phyloP scores from a whole-genome alignment of 2,113 vertebrate species.

The Apaloderma vittatum region DNA sequence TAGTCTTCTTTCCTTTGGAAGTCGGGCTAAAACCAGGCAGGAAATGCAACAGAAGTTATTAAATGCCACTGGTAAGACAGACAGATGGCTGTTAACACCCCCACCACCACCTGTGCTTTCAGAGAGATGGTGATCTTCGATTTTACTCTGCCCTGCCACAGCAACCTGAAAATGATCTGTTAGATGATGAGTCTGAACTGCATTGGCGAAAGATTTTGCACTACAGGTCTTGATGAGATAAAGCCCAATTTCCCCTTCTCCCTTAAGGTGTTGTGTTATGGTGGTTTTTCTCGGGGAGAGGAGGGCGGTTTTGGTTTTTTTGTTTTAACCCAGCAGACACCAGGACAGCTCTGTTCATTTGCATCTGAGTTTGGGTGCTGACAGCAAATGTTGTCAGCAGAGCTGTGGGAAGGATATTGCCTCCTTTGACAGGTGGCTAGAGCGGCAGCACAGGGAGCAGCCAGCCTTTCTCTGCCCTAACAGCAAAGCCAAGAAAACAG shows the following conservation, averaged over 20 bases:
- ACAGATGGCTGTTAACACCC: not conserved
- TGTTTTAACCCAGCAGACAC: not conserved
- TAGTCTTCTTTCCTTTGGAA: not conserved
- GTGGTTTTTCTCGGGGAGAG: not conserved
- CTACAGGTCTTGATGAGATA: not conserved
- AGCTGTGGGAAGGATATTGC: not conserved
- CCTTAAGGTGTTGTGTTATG: not conserved
- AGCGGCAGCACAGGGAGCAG: not conserved
- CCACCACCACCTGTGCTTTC: not conserved
- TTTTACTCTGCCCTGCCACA: not conserved
- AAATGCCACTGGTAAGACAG: not conserved
- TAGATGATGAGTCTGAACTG: not conserved
- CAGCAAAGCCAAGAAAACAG: not conserved
- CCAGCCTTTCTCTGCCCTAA: not conserved
- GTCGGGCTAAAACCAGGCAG: not conserved
- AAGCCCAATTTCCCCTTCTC: not conserved
- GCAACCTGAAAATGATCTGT: not conserved
- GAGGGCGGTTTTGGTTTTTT: not conserved
- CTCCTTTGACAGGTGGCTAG: not conserved
- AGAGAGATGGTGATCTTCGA: not conserved
- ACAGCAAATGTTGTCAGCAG: not conserved
- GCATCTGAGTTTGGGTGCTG: not conserved
- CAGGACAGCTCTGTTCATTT: not conserved
- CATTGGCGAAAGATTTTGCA: not conserved
- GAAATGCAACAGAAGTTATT: not conserved